These are phyloP conservation scores for Stenopsyche tienmushanensis DNA, from an alignment of 1,140 invertebrate species.

Conservation along the genomic window DNA sequence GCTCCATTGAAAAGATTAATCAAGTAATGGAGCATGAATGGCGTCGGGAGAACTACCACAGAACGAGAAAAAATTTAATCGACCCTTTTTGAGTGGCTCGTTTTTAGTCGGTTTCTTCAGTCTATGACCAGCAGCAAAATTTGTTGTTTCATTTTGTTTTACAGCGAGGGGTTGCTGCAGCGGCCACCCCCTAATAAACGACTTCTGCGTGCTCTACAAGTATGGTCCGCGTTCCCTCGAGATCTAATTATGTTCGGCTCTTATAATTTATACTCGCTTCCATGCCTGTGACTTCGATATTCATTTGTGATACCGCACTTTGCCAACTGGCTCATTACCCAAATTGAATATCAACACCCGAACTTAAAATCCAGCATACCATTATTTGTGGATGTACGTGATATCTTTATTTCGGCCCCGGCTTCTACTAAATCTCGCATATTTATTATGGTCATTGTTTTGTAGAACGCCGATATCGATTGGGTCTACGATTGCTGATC, in stretches of 20 bases:
- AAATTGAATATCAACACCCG: background rate
- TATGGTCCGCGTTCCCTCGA: conserved; percentile 2
- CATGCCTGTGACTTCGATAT: background rate
- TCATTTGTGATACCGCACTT: background rate
- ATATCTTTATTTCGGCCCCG: too few species aligned
- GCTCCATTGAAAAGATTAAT: conserved; percentile 8
- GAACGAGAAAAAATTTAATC: conserved; percentile 1
- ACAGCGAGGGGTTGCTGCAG: background rate
- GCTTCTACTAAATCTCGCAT: too few species aligned
- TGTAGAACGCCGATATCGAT: too few species aligned
- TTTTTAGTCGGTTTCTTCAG: background rate
- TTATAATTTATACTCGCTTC: conserved; percentile 21
- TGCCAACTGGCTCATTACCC: background rate
- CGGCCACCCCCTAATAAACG: conserved; percentile 21
- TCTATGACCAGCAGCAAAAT: too few species aligned
- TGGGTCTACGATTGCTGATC: too few species aligned
- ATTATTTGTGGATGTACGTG: too few species aligned
- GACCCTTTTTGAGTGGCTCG: background rate
- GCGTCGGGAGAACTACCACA: background rate
- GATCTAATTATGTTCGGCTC: conserved; percentile 28
- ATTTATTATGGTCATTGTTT: too few species aligned
- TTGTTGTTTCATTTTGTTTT: background rate
- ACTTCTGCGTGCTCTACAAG: conserved; percentile 23
- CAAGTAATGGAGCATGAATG: conserved; percentile 5
- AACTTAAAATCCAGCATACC: too few species aligned